Conservation (phyloP, 2,797 vertebrate genomes). For the Centropyge bicolor region DNA sequence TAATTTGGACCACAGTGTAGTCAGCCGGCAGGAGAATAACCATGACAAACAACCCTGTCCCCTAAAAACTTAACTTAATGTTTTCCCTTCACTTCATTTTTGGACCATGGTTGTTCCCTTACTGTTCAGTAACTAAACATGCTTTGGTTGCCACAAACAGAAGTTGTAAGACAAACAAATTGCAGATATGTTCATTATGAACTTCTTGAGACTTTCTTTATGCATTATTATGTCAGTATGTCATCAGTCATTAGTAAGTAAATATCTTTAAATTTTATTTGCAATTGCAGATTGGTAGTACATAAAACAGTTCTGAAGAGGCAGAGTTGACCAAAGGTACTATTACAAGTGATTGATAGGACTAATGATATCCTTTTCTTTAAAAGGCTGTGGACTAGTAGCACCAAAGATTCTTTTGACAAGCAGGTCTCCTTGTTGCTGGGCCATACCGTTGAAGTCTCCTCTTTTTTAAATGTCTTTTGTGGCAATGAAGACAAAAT, state of each 20-base stretch:
- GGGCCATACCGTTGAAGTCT: neutral
- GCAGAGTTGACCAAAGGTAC: neutral
- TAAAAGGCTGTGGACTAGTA: neutral
- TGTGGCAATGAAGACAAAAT: neutral
- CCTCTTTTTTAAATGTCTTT: neutral
- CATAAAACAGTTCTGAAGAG: neutral
- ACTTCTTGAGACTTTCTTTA: no score
- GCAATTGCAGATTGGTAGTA: neutral
- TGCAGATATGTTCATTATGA: neutral
- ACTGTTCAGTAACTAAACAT: neutral
- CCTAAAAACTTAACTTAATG: neutral
- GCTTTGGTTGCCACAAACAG: neutral
- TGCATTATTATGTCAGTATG: no score
- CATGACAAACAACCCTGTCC: neutral
- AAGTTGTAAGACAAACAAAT: neutral
- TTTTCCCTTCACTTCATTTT: neutral
- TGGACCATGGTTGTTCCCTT: neutral
- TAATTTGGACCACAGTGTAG: neutral
- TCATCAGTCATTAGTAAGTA: no score
- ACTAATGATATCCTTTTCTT: neutral
- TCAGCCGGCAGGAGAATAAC: neutral
- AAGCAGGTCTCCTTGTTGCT: neutral
- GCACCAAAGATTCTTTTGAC: neutral
- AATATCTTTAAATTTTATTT: constrained; percentile 2
- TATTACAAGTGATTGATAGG: neutral